These are phyloP conservation scores for Trachymyrmex cornetzi DNA, from an alignment of 1,140 invertebrate species.

Conservation along the genomic window DNA sequence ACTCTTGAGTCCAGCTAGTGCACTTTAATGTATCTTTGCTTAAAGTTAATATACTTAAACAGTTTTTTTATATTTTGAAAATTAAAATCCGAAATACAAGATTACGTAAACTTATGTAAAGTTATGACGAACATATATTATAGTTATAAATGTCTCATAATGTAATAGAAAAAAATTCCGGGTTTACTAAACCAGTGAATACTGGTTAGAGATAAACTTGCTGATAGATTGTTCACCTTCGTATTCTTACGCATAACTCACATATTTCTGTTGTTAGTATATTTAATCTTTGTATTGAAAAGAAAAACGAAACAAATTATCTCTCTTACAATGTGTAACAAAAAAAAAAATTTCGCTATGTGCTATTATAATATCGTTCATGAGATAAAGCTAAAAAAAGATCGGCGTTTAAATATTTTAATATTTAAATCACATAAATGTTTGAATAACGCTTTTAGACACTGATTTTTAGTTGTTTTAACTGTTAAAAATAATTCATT, in stretches of 20 bases:
- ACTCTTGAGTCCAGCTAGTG: too few species aligned
- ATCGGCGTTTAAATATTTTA: not conserved
- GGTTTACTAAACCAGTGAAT: too few species aligned
- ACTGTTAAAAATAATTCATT: not conserved
- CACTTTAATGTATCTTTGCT: too few species aligned
- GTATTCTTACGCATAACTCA: not conserved
- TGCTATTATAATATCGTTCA: not conserved
- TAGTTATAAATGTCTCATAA: too few species aligned
- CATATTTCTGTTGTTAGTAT: not conserved
- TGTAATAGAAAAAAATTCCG: too few species aligned
- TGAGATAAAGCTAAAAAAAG: not conserved
- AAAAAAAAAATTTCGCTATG: not conserved
- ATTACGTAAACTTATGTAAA: too few species aligned
- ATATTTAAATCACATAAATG: not conserved
- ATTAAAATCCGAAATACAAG: too few species aligned
- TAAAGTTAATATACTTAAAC: too few species aligned
- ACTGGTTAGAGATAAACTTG: too few species aligned
- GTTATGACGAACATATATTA: too few species aligned
- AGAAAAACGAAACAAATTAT: not conserved
- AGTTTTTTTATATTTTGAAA: too few species aligned
- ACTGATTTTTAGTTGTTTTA: too few species aligned
- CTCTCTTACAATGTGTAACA: not conserved
- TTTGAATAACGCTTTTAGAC: not conserved
- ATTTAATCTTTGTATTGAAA: not conserved
- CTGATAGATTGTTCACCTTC: not conserved